Evolutionary conservation across 2,888 invertebrate genomes (phyloP).

Genomic region (Homarus gammarus): DNA sequence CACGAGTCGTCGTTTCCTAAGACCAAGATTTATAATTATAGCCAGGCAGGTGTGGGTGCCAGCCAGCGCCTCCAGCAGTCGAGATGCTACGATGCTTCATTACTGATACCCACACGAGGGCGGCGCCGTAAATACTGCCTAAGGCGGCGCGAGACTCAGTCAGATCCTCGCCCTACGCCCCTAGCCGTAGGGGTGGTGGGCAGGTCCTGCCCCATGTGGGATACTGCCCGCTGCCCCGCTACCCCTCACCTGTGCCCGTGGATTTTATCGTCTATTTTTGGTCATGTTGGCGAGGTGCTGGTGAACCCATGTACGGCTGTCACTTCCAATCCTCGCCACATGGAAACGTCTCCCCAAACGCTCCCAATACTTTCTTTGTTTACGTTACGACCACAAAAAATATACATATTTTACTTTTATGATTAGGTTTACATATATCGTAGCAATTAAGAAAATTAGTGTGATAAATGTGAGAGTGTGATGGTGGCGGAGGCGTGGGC

Average conservation of each 20-base stretch:
- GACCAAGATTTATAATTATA: conserved; percentile 1
- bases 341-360: too few relatives aligned
- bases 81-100: too few relatives aligned
- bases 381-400: too few relatives aligned
- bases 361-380: too few relatives aligned
- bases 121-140: background rate
- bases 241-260: conserved; percentile 8
- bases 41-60: background rate
- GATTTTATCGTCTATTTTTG: conserved; percentile 44
- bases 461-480: too few relatives aligned
- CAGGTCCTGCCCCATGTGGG: background rate
- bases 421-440: too few relatives aligned
- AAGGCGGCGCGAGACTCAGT: background rate
- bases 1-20: background rate
- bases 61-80: too few relatives aligned
- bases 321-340: background rate
- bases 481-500: conserved; percentile 31
- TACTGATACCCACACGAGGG: background rate
- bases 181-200: background rate
- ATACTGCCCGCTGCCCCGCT: background rate
- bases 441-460: too few relatives aligned
- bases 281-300: conserved; percentile 29
- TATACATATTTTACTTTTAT: too few relatives aligned
- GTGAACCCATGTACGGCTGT: conserved; percentile 32
- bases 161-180: background rate